Conservation (phyloP, 2,888 invertebrate species). For the Tetranychus piercei region DNA sequence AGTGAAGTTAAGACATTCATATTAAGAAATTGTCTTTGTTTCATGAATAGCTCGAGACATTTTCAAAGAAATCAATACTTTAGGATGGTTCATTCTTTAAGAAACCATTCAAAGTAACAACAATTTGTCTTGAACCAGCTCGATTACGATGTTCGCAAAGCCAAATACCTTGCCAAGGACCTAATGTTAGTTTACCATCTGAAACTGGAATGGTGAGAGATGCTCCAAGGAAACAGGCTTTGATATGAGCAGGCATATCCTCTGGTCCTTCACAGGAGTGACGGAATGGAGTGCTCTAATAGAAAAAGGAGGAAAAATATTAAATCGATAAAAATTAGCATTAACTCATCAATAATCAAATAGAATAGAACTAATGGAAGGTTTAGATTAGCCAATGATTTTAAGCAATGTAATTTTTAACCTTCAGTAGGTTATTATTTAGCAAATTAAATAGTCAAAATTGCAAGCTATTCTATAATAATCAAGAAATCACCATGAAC, state of each 20-base stretch:
- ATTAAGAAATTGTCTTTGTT: too few relatives aligned
- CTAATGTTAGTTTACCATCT: conserved; percentile 79
- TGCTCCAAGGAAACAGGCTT: conserved; percentile 86
- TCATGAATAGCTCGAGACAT: too few relatives aligned
- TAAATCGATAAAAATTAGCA: not conserved
- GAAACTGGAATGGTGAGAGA: conserved; percentile 87
- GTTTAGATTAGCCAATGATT: too few relatives aligned
- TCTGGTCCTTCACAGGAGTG: conserved; percentile 96
- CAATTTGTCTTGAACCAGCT: conserved; percentile 37
- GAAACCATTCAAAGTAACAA: conserved; percentile 27
- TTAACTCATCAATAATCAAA: conserved; percentile 6
- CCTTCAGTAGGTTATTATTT: too few relatives aligned
- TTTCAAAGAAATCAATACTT: not conserved
- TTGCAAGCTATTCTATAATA: too few relatives aligned
- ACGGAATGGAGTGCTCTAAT: conserved; percentile 66
- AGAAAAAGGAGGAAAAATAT: conserved; percentile 25
- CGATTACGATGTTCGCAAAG: conserved; percentile 92
- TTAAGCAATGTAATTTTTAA: too few relatives aligned
- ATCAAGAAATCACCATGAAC: too few relatives aligned
- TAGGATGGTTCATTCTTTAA: conserved; percentile 17
- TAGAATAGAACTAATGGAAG: too few relatives aligned
- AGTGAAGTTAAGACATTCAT: too few relatives aligned
- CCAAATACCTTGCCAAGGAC: conserved; percentile 97
- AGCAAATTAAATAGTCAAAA: too few relatives aligned
- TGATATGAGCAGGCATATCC: conserved; percentile 96